Percentiles rank a stretch among this genome's conserved stretches.
phyloP scores from a whole-genome alignment of 2,797 vertebrate species.

The Rousettus madagascariensis region DNA sequence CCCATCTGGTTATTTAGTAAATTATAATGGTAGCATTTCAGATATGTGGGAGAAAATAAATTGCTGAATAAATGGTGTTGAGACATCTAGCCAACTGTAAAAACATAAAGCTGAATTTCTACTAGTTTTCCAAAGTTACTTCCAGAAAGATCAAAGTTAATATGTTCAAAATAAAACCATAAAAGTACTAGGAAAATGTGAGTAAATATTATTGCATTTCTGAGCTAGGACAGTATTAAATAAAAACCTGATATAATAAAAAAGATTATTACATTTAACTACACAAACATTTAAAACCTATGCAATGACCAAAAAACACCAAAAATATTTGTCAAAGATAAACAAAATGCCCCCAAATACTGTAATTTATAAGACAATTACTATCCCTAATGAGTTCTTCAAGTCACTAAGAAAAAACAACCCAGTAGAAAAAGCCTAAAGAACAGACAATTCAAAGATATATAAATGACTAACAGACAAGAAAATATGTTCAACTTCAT shows the following conservation, averaged over 20 bases:
- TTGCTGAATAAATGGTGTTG: background rate
- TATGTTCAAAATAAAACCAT: conserved; percentile 36
- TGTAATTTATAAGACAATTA: background rate
- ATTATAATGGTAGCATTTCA: background rate
- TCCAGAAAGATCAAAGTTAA: conserved; percentile 28
- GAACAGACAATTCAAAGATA: background rate
- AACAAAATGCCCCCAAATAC: background rate
- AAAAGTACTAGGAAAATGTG: background rate
- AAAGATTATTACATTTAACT: background rate
- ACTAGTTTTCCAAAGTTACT: conserved; percentile 35
- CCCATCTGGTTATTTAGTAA: background rate
- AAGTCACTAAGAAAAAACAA: background rate
- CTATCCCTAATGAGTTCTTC: background rate
- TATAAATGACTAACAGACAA: background rate
- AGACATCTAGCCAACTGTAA: conserved; percentile 6
- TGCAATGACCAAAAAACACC: background rate
- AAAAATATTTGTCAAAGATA: background rate
- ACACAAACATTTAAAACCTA: conserved; percentile 6
- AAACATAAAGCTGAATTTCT: conserved; percentile 24
- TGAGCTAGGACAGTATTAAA: background rate
- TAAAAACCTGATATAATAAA: background rate
- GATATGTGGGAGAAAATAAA: background rate
- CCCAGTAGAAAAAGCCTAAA: background rate
- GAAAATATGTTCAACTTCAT: background rate
- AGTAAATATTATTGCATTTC: background rate